phyloP scores from a whole-genome alignment of 2,797 vertebrate genomes.

The Sebastes iracundus region DNA sequence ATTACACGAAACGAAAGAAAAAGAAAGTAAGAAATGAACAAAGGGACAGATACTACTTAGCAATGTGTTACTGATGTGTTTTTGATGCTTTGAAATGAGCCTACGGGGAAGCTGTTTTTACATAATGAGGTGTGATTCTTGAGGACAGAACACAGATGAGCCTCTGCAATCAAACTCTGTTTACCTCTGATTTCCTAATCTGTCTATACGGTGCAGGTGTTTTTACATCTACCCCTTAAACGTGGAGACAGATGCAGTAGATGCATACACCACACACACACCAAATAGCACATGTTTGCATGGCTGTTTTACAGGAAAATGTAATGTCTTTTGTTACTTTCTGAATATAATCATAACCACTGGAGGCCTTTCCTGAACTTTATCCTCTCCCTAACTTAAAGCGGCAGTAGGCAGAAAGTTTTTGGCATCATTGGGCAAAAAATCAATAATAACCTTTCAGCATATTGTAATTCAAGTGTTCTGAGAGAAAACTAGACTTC shows the following conservation, averaged over 20 bases:
- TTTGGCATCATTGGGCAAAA: too few species aligned
- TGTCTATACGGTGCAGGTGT: neutral
- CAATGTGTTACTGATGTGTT: neutral
- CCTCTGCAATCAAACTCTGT: slow-evolving; percentile 4
- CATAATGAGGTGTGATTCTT: slow-evolving; percentile 24
- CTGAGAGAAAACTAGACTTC: too few species aligned
- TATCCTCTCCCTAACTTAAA: too few species aligned
- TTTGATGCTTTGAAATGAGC: neutral
- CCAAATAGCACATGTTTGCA: neutral
- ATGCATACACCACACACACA: neutral
- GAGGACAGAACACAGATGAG: neutral
- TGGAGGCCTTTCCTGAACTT: neutral
- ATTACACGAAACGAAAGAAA: neutral
- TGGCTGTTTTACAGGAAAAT: neutral
- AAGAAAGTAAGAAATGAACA: neutral
- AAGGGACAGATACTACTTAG: neutral
- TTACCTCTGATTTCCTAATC: slow-evolving; percentile 6
- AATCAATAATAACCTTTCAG: too few species aligned
- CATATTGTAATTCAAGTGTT: too few species aligned
- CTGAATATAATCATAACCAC: neutral
- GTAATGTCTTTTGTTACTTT: neutral
- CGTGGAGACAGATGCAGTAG: neutral
- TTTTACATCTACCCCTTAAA: neutral
- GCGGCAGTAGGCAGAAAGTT: too few species aligned
- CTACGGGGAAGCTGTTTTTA: neutral